Percentiles rank a stretch among this genome's conserved stretches.
phyloP scores from a whole-genome alignment of 2,888 invertebrate genomes.

The Carabus problematicus region DNA sequence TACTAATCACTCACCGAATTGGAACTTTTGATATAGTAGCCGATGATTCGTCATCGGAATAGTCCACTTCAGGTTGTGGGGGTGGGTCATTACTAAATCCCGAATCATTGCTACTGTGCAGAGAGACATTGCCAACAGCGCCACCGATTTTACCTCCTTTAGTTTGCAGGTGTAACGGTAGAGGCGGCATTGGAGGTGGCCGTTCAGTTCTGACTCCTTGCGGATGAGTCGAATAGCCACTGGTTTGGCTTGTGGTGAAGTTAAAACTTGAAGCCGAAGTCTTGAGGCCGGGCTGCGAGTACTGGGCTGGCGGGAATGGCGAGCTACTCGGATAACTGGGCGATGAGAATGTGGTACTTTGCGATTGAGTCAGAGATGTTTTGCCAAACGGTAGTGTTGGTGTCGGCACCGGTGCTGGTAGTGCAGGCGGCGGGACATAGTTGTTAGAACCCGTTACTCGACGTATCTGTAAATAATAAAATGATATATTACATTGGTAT shows the following conservation, averaged over 20 bases:
- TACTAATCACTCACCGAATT: slow-evolving; percentile 59
- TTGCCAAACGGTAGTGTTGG: slow-evolving; percentile 61
- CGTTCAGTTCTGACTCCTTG: slow-evolving; percentile 54
- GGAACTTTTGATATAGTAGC: slow-evolving; percentile 64
- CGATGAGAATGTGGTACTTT: slow-evolving; percentile 65
- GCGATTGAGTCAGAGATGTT: slow-evolving; percentile 57
- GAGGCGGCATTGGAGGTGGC: slow-evolving; percentile 56
- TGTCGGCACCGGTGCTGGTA: slow-evolving; percentile 75
- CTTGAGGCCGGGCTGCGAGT: slow-evolving; percentile 63
- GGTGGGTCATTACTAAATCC: slow-evolving; percentile 89
- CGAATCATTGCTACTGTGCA: slow-evolving; percentile 91
- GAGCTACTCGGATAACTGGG: slow-evolving; percentile 49
- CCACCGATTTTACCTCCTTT: slow-evolving; percentile 56
- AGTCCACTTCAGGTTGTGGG: slow-evolving; percentile 88
- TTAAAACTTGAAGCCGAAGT: slow-evolving; percentile 65
- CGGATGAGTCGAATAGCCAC: slow-evolving; percentile 58
- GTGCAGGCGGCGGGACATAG: slow-evolving; percentile 74
- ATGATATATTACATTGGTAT: neutral
- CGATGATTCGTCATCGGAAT: slow-evolving; percentile 86
- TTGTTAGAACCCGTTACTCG: slow-evolving; percentile 64
- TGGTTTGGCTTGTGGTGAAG: slow-evolving; percentile 57
- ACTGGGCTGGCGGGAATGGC: slow-evolving; percentile 52
- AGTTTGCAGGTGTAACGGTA: slow-evolving; percentile 55
- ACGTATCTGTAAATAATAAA: slow-evolving; percentile 58
- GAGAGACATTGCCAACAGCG: slow-evolving; percentile 74